A percentile compares a stretch with the other conserved stretches of the same genome.
Conservation (phyloP, 2,888 invertebrate genomes). For the Netelia melanura region DNA sequence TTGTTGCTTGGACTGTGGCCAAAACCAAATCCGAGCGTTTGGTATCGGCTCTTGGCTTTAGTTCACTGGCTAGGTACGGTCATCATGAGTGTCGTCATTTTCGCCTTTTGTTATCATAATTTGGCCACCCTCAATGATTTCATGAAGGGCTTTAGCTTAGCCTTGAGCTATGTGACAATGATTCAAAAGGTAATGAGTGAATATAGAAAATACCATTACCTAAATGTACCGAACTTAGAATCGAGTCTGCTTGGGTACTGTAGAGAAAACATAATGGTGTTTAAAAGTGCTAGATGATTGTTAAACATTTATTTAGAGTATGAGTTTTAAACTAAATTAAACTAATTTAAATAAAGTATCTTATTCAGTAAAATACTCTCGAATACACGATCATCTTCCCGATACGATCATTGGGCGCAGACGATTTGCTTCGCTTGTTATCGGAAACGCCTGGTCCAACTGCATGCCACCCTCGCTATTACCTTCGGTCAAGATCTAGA, state of each 20-base stretch:
- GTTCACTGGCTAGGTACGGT: slow-evolving; percentile 1
- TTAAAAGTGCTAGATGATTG: no score
- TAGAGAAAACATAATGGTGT: background rate
- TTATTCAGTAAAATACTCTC: background rate
- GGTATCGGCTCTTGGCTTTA: slow-evolving; percentile 36
- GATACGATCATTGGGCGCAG: background rate
- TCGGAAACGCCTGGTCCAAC: slow-evolving; percentile 38
- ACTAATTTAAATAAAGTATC: no score
- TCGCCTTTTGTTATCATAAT: slow-evolving; percentile 60
- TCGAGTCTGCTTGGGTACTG: background rate
- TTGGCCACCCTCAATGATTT: slow-evolving; percentile 57
- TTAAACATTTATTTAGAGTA: background rate
- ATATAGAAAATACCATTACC: background rate
- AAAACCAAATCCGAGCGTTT: slow-evolving; percentile 29
- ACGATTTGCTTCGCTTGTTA: slow-evolving; percentile 32
- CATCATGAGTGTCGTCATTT: slow-evolving; percentile 30
- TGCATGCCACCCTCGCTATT: slow-evolving; percentile 13
- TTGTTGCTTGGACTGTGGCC: slow-evolving; percentile 58
- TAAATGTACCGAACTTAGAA: background rate
- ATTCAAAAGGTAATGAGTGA: slow-evolving; percentile 46
- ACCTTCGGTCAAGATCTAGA: slow-evolving; percentile 41
- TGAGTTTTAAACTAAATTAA: no score
- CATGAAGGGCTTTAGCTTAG: slow-evolving; percentile 59
- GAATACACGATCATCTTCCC: background rate
- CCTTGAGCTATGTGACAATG: slow-evolving; percentile 47